A percentile compares a stretch with the other conserved stretches of the same genome.
These are phyloP conservation scores for Phyto melanocephala DNA, from an alignment of 2,888 invertebrate species.

Conservation along the genomic window DNA sequence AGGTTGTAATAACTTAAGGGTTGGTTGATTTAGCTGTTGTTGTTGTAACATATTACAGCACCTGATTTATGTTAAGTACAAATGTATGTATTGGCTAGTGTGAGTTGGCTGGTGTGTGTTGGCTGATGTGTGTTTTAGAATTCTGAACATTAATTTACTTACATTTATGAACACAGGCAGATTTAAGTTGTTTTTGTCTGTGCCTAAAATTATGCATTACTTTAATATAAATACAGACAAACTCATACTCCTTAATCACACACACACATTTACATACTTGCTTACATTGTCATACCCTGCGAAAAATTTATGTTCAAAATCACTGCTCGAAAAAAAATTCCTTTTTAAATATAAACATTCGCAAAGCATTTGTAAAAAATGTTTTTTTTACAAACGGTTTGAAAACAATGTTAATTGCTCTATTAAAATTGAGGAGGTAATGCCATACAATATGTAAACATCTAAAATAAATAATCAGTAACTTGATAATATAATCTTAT, in stretches of 20 bases:
- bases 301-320: no score
- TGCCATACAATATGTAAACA: no score
- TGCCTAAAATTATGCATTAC: slow-evolving; percentile 31
- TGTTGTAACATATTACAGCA: slow-evolving; percentile 12
- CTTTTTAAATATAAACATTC: no score
- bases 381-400: no score
- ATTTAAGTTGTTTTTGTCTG: slow-evolving; percentile 12
- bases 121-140: not conserved
- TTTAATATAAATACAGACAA: not conserved
- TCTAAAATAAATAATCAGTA: no score
- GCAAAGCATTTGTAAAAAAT: no score
- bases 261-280: not conserved
- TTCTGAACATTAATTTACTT: not conserved
- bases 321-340: no score
- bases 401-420: no score
- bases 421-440: no score
- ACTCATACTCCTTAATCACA: not conserved
- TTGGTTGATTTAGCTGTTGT: slow-evolving; percentile 2
- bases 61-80: slow-evolving; percentile 25
- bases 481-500: no score
- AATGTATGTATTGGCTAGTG: not conserved
- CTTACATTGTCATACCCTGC: not conserved
- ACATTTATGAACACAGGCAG: slow-evolving; percentile 20
- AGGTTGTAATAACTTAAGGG: slow-evolving; percentile 45
- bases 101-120: not conserved